Percentiles rank a stretch among this genome's conserved stretches.
These are phyloP conservation scores for Stenolophus ochropezus DNA, from an alignment of 2,888 invertebrate genomes.

Conservation along the genomic window DNA sequence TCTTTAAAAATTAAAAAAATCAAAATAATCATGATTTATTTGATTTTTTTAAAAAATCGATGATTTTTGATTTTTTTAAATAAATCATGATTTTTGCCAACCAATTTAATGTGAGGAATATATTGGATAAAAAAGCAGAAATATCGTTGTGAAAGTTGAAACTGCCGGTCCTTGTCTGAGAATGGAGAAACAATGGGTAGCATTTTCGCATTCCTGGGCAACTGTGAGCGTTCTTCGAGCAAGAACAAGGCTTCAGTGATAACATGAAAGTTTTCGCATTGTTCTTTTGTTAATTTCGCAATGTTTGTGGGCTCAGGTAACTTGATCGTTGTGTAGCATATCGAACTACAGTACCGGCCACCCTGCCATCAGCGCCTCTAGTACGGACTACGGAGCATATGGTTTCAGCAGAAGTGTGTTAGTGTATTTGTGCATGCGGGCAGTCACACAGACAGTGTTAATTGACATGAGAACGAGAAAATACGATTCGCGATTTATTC, in stretches of 20 bases:
- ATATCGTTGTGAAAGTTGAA: neutral
- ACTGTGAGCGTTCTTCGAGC: neutral
- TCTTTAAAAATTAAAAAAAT: too few species aligned
- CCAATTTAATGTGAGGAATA: too few species aligned
- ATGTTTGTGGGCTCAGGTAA: conserved; percentile 40
- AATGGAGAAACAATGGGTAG: conserved; percentile 23
- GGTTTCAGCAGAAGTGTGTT: conserved; percentile 5
- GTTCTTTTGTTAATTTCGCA: conserved; percentile 45
- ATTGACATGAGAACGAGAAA: conserved; percentile 51
- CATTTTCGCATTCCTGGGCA: conserved; percentile 34
- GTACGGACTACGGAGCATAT: conserved; percentile 2
- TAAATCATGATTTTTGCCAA: too few species aligned
- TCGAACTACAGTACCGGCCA: conserved; percentile 46
- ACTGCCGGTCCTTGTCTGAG: neutral
- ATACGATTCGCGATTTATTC: conserved; percentile 38
- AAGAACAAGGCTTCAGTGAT: conserved; percentile 44
- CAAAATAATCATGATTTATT: too few species aligned
- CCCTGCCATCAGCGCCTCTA: conserved; percentile 16
- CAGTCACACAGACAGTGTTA: conserved; percentile 47
- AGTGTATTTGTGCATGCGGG: conserved; percentile 41
- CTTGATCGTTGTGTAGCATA: conserved; percentile 46
- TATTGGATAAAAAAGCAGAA: too few species aligned
- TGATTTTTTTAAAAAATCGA: too few species aligned
- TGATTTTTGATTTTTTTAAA: too few species aligned
- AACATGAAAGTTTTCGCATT: conserved; percentile 35